Base-by-base conservation (phyloP, 2,113 vertebrate genomes). In the Crypturellus undulatus region DNA sequence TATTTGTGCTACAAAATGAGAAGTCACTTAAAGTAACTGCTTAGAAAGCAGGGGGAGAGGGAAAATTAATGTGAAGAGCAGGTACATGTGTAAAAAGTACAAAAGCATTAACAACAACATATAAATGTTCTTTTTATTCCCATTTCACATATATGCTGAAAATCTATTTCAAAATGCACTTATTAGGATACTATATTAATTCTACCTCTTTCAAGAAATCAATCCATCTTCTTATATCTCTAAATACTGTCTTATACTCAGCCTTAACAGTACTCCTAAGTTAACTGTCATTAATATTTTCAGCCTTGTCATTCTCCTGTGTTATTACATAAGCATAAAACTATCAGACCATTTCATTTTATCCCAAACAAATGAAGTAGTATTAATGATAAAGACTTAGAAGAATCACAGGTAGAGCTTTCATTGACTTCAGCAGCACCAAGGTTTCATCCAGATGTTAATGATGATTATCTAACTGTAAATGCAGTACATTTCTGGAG, bases 201-300 rank as follows among this genome's bases (percentile, higher is more conserved):
- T 69, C 62, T 65, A 18, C 20, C 20, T 76, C 40, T 89, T 91
- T 60, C 24, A 76, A 87, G 17, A 96, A 91, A 87, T 73, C 0
- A 91, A 82, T 82, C 71, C 8, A 68, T 84, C 34, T 64, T 64
- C 28, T 94, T 82, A 19, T 18, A 72, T 40, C 40, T 79, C 49
- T 79, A 69, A 90, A 77, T 49, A 69, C 70, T 72, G 10, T 71
- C 79, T 65, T 94, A 43, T 76, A 65, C 22, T 69, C 32, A 76
- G 75, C 47, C 70, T 89, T 65, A 65, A 40, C 64, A 79, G 43
- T 72, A 45, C 10, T 90, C 26, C 65, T 62, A 62, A 89, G 82
- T 92, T 84, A 89, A 73, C 34, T n/a, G 49, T 36, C 75, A 67
- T 72, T 85, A 90, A 77, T 59, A 43, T 85, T 69, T 90, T 87